Conservation (phyloP, 2,888 invertebrate species). For the Pseudoips prasinana region DNA sequence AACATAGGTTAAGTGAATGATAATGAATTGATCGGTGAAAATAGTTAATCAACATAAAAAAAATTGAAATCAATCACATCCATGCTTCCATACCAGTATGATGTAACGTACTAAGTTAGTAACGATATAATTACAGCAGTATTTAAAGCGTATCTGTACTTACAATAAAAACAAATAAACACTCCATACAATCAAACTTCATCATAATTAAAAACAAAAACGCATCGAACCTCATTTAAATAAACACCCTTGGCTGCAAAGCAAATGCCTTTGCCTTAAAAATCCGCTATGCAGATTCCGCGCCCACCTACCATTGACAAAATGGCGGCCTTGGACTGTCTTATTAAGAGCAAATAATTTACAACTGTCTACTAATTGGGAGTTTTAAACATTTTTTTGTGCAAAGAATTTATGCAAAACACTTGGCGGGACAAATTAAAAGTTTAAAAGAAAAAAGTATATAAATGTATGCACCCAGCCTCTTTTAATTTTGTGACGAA, state of each 20-base stretch:
- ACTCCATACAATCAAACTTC: too few species aligned
- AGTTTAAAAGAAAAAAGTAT: constrained; percentile 57
- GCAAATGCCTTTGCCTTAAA: constrained; percentile 18
- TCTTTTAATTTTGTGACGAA: constrained; percentile 68
- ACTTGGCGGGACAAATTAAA: constrained; percentile 75
- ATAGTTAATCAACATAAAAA: too few species aligned
- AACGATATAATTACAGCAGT: too few species aligned
- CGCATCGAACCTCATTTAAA: not conserved
- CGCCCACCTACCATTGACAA: constrained; percentile 29
- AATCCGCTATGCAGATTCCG: constrained; percentile 17
- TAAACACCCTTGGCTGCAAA: constrained; percentile 1
- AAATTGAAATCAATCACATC: too few species aligned
- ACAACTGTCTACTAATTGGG: constrained; percentile 68
- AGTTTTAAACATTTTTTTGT: constrained; percentile 55
- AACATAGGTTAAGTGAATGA: too few species aligned
- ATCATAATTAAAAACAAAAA: not conserved
- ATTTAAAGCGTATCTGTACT: too few species aligned
- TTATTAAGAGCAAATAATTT: constrained; percentile 74
- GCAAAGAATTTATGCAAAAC: constrained; percentile 77
- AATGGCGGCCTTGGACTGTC: constrained; percentile 44
- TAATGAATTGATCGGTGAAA: too few species aligned
- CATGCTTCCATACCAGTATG: too few species aligned
- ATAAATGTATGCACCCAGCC: constrained; percentile 77
- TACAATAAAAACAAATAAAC: too few species aligned
- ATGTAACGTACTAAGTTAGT: too few species aligned